Evolutionary conservation across 2,797 vertebrate genomes (phyloP).

Genomic region (Acanthurus lineatus): DNA sequence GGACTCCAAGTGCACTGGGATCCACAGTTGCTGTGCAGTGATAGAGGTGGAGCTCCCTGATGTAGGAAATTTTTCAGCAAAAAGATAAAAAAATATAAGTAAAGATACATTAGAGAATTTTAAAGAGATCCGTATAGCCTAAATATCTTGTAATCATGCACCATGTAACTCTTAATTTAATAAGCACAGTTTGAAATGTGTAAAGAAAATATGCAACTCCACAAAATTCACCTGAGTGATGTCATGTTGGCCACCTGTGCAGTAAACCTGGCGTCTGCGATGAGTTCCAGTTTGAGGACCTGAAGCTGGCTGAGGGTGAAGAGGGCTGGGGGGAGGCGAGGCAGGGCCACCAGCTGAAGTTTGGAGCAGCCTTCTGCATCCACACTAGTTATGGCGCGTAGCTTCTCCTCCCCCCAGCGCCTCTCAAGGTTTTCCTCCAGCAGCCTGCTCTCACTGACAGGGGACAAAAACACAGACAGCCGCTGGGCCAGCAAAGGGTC

Average conservation of each 20-base stretch:
- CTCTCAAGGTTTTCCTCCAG: conserved; percentile 83
- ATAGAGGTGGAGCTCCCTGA: conserved; percentile 86
- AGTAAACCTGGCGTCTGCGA: conserved; percentile 82
- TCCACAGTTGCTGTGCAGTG: conserved; percentile 84
- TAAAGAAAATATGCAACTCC: not conserved
- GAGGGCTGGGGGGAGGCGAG: conserved; percentile 83
- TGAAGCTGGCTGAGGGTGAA: conserved; percentile 84
- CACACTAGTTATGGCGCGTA: conserved; percentile 73
- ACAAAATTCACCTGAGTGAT: conserved; percentile 76
- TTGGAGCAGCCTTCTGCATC: conserved; percentile 75
- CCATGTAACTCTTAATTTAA: not conserved
- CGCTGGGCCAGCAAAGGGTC: conserved; percentile 86
- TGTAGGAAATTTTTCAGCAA: conserved; percentile 7
- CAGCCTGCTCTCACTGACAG: conserved; percentile 84
- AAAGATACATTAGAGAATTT: not conserved
- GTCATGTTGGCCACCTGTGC: conserved; percentile 83
- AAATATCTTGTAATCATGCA: not conserved
- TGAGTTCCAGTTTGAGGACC: conserved; percentile 86
- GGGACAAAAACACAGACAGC: conserved; percentile 88
- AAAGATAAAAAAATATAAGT: not conserved
- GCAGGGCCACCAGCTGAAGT: conserved; percentile 85
- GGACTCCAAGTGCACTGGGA: conserved; percentile 76
- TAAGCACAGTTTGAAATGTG: not conserved
- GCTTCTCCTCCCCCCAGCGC: conserved; percentile 80
- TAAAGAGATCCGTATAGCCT: too few species aligned